These are phyloP conservation scores for Boloria selene DNA, from an alignment of 2,888 invertebrate genomes.

Conservation along the genomic window DNA sequence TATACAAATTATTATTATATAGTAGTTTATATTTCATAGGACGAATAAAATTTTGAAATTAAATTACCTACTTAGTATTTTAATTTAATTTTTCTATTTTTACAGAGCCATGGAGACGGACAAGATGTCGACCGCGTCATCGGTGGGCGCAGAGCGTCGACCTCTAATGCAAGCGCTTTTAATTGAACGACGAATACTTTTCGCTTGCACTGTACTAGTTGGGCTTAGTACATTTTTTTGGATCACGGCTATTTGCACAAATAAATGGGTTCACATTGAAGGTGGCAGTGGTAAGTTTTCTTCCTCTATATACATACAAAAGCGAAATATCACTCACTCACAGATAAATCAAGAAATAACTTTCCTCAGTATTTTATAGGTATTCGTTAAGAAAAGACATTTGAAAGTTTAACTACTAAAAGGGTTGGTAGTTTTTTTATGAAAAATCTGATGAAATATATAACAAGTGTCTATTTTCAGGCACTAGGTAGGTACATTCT, in stretches of 20 bases:
- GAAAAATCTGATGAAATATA: too few relatives aligned
- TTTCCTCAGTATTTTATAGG: too few relatives aligned
- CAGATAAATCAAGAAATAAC: too few relatives aligned
- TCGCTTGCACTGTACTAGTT: slow-evolving; percentile 86
- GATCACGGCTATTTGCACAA: slow-evolving; percentile 88
- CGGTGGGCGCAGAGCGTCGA: slow-evolving; percentile 83
- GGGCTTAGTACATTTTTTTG: slow-evolving; percentile 86
- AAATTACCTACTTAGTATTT: neutral
- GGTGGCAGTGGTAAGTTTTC: slow-evolving; percentile 61
- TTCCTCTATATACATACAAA: neutral
- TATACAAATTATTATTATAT: neutral
- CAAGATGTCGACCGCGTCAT: slow-evolving; percentile 85
- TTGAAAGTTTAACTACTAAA: too few relatives aligned
- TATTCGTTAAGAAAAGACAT: too few relatives aligned
- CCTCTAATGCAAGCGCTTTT: slow-evolving; percentile 84
- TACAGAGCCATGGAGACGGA: slow-evolving; percentile 68
- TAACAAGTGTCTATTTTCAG: too few relatives aligned
- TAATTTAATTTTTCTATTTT: slow-evolving; percentile 5
- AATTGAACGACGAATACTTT: slow-evolving; percentile 87
- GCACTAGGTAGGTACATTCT: too few relatives aligned
- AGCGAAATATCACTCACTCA: too few relatives aligned
- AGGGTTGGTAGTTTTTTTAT: too few relatives aligned
- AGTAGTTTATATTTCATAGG: neutral
- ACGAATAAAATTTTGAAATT: neutral
- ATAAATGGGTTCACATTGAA: slow-evolving; percentile 86